Evolutionary conservation across 1,140 invertebrate species (phyloP), one percentile per base, ranked within the genome.

Genomic region (Nephila pilipes): DNA sequence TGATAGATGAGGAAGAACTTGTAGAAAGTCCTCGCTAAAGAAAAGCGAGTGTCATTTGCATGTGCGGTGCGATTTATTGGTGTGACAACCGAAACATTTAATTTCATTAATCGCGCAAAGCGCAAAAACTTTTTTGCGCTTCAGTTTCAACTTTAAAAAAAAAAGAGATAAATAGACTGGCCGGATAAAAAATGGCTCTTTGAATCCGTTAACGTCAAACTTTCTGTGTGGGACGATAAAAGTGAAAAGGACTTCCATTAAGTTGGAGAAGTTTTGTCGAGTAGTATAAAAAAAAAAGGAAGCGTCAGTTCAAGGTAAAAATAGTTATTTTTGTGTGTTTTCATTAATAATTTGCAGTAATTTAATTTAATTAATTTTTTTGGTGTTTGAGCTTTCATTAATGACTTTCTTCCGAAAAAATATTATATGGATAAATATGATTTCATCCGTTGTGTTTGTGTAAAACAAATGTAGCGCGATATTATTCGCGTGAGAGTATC

Each of bases 11-110:
- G 29, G 69, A 75, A 20, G 29, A 32, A 29, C 29, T 20, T 22
- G 58, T 60, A 60, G 58, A 5, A 22, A 20, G 58, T 5, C 36
- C 69, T 65, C 63, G 63, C 63, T 65, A 65, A 46, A 65, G 25
- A 29, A 65, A 65, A 10, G n/a, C 69, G 69, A 18, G 69, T 75
- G 69, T 75, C 32, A 75, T 36, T 75, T 75, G 65, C 65, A 69
- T 69, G n/a, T 69, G 65, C 29, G 25, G 14, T 14, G 12, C 10
- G 8, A 29, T 69, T 32, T 25, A 29, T 69, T 29, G 12, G 14
- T 16, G 12, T 32, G 29, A 69, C 65, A 16, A 32, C 25, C n/a
- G n/a, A n/a, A n/a, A 25, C 25, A 12, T 25, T 29, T 25, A 10
- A 2, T 25, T 65, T 65, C 63, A 25, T 65, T 65, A n/a, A 14